Base-by-base conservation (phyloP, 2,113 vertebrate species). In the Eptatretus burgeri region DNA sequence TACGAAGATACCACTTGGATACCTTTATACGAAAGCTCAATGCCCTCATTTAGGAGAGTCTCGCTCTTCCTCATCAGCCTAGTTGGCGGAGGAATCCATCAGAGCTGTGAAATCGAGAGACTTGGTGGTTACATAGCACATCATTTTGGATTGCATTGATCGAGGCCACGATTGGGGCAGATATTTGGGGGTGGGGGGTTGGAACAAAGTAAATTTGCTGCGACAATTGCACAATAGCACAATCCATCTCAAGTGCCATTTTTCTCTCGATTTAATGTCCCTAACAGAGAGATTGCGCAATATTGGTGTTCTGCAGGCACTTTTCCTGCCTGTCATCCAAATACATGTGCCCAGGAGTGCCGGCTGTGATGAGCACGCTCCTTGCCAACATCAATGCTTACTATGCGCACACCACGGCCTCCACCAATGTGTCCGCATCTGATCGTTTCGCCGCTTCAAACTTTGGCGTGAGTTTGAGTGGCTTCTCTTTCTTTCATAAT, bases 311-410 rank as follows among this genome's bases (percentile, higher is more conserved):
- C 71, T 70, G 13, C 70, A 98, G 91, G 71, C 87, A 98, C 73
- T 98, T 98, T 74, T 87, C 91, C 11, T 98, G 89, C 74, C 80
- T 95, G 62, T 98, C 91, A 2, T 93, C 91, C 60, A 98, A 98
- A 73, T 95, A 98, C 73, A 95, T 95, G 89, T 95, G 85, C 70
- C 87, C 91, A 1, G 87, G 91, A 1, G 85, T 98, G 51, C 91
- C 91, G 66, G 91, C 91, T 27, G 84, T 98, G 72, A 98, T 98
- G 91, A 95, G 91, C 75, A 95, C 86, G 66, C 79, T 98, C 71
- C 76, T 98, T 70, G 91, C 91, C 75, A 98, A 98, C 70, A 98
- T 98, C 74, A 98, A 98, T 66, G 91, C 91, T 69, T 93, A 88
- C 78, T 95, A 95, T 67, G 91, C 91, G 65, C 91, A 94, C 76